Evolutionary conservation across 2,797 vertebrate genomes (phyloP), one percentile per base, ranked within the genome.

Genomic region (Octomys mimax): DNA sequence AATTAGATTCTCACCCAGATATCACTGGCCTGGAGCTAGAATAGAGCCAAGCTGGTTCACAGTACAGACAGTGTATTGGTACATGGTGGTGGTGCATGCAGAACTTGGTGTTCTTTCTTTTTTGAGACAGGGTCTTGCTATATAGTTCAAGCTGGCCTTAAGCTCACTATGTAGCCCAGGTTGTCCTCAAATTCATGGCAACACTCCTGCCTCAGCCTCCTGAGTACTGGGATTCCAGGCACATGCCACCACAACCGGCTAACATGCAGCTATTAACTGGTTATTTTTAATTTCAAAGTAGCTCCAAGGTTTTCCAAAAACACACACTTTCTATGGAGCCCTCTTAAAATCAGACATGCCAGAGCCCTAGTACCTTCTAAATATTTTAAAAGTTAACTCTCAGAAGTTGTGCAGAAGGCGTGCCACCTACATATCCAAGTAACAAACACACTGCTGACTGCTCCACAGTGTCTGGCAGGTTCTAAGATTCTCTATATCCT

Each of bases 281-380:
- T 24, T 84, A 52, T 42, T 87, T 79, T 79, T 54, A 18, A 12
- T 78, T 94, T 91, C 87, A 62, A 93, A 91, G 85, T 36, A 54
- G 12, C 6, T 66, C 54, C 2, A 36, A 95, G 54, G 64, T 88
- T 33, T 78, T 70, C 78, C 19, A 59, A 14, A 54, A 68, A 84
- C 87, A 78, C 36, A 46, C 19, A 39, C 14, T 39, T 79, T 33
- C 86, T 18, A 79, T 0, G 0, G 66, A 87, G 64, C 6, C 10
- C 57, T 21, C 36, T n/a, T 70, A 84, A 92, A 90, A 70, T 62
- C 1, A 80, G 59, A 59, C 61, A 12, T 2, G 33, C 31, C 71
- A 54, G 78, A 57, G 33, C 36, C 52, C 39, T 52, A 82, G 49
- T 13, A 77, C 68, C 68, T 92, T 61, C 73, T 46, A 46, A 73